These are phyloP conservation scores for Cheilosia vulpina DNA, from an alignment of 2,888 invertebrate genomes.

Conservation along the genomic window DNA sequence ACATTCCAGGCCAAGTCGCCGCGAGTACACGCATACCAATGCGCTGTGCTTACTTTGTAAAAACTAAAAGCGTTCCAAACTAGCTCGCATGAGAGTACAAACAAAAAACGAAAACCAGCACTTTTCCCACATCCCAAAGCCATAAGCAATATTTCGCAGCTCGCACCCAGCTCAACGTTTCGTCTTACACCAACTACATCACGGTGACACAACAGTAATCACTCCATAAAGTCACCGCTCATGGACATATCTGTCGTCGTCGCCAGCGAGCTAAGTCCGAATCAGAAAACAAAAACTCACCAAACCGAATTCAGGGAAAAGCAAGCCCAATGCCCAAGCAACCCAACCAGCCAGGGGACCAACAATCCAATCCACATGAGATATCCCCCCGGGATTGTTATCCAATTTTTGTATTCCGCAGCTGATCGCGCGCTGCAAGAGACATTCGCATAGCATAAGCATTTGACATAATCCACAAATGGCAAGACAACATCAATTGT, in stretches of 20 bases:
- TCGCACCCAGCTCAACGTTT: constrained; percentile 30
- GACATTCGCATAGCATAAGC: constrained; percentile 56
- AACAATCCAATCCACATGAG: constrained; percentile 37
- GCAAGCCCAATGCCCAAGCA: constrained; percentile 12
- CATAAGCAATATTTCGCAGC: constrained; percentile 54
- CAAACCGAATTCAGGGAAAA: constrained; percentile 47
- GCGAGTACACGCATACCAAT: background rate
- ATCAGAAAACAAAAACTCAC: constrained; percentile 28
- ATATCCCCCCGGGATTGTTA: constrained; percentile 64
- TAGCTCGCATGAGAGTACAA: background rate
- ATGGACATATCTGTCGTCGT: constrained; percentile 53
- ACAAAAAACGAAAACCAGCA: constrained; percentile 26
- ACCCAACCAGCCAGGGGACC: background rate
- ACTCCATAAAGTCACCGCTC: constrained; percentile 72
- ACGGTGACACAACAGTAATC: constrained; percentile 73
- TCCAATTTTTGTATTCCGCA: constrained; percentile 67
- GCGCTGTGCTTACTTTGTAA: constrained; percentile 14
- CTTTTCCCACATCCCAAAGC: constrained; percentile 63
- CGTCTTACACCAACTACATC: constrained; percentile 70
- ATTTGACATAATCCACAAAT: constrained; percentile 72
- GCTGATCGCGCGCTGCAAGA: constrained; percentile 21
- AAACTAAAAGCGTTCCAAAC: background rate
- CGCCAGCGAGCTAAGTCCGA: constrained; percentile 15
- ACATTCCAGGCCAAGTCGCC: constrained; percentile 8
- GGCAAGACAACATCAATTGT: constrained; percentile 72